Evolutionary conservation across 2,113 vertebrate species (phyloP).

Genomic region (Corythornis cristatus): DNA sequence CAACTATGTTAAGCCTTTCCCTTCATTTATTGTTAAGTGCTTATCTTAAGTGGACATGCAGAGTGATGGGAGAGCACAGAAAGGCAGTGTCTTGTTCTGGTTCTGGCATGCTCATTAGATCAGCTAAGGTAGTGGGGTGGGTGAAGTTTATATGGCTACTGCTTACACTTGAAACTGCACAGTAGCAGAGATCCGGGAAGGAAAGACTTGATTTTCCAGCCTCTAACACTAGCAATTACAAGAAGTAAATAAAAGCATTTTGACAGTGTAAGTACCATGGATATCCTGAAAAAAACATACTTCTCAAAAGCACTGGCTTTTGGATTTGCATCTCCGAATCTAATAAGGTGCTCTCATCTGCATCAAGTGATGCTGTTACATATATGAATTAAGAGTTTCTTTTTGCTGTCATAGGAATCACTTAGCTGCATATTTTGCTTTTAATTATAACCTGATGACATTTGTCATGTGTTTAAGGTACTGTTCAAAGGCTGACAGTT

Average conservation of each 20-base stretch:
- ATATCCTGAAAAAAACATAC: not conserved
- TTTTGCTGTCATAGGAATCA: not conserved
- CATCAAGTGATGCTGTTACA: not conserved
- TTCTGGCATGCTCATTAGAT: not conserved
- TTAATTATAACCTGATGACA: not conserved
- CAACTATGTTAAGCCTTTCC: not conserved
- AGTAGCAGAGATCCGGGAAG: not conserved
- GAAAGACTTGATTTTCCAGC: slow-evolving; percentile 1
- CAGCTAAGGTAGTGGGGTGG: not conserved
- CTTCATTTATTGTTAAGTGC: not conserved
- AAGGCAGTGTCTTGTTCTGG: not conserved
- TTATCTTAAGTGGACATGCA: not conserved
- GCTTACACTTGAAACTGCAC: not conserved
- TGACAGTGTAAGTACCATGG: not conserved
- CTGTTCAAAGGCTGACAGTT: not conserved
- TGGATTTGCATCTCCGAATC: not conserved
- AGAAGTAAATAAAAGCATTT: slow-evolving; percentile 27
- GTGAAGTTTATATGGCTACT: not conserved
- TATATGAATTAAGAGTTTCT: not conserved
- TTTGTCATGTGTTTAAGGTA: not conserved
- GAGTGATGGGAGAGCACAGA: not conserved
- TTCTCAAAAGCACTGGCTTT: slow-evolving; percentile 13
- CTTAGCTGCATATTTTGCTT: not conserved
- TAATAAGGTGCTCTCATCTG: not conserved
- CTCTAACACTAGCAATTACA: not conserved